Evolutionary conservation across 30 jellyfish, hydroid and myxozoan genomes (phyloP), one percentile per base, ranked within the genome.

Genomic region (Pelagia noctiluca): DNA sequence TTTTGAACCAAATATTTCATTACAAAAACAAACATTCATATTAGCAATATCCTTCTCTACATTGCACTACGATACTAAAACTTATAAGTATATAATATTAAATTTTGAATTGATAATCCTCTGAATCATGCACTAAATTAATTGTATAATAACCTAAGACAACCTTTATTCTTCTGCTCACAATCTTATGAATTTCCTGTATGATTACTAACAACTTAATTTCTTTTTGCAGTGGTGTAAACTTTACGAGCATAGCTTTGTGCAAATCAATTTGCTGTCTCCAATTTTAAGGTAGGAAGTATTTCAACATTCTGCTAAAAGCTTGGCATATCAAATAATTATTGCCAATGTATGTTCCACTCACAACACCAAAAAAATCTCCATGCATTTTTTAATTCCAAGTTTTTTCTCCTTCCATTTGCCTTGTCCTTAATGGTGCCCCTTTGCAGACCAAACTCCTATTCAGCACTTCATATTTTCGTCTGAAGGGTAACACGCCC

Each of bases 161-260:
- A 52, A 8, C 57, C 57, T 16, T 5, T 42, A 5, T 42, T 42
- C 16, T 5, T 42, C 16, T 8, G 8, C 16, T 42, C 57, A 42
- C 16, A 19, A 8, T 19, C 12, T 49, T 3, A 25, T 8, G 10
- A 2, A 1, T 61, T 34, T 2, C 31, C 33, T 37, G 83, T 2
- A 2, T 5, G 3, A 28, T 22, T 19, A 1, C 28, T n/a, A 11
- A 0, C 62, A 47, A 11, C 37, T 32, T n/a, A 22, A 19, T 67
- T 48, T 62, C 38, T 50, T 35, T 42, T 90, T 84, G 7, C 81
- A 90, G 97, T 90, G 97, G 97, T 90, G 97, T 76, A 90, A 68
- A 48, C 72, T 69, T 31, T 90, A 90, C 61, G 97, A 90, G 22
- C 97, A 90, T 35, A 90, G 97, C 69, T 90, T 83, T 64, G 96